Evolutionary conservation across 2,797 vertebrate genomes (phyloP).

Genomic region (Amblyraja radiata): DNA sequence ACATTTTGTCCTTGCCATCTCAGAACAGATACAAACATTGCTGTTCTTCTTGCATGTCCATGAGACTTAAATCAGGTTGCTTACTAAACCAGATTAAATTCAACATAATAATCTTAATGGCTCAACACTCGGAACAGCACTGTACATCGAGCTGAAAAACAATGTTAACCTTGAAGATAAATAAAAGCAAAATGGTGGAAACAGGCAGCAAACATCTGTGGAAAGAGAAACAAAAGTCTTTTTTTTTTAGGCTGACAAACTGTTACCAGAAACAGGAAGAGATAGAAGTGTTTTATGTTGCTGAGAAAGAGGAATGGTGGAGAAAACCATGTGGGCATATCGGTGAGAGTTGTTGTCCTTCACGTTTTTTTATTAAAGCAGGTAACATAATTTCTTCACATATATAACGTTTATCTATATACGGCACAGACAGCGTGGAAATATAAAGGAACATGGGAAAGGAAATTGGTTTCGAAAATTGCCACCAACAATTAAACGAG

Average conservation of each 20-base stretch:
- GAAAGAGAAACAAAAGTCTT: too few species aligned
- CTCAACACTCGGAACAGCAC: too few species aligned
- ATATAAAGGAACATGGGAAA: background rate
- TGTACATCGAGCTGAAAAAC: background rate
- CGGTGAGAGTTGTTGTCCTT: too few species aligned
- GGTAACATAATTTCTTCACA: background rate
- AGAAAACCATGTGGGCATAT: too few species aligned
- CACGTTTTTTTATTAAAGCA: background rate
- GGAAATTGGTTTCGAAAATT: background rate
- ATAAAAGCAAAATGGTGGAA: too few species aligned
- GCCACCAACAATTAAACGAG: background rate
- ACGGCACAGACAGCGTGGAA: background rate
- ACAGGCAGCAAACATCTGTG: too few species aligned
- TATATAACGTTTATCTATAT: background rate
- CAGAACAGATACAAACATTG: background rate
- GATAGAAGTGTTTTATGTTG: too few species aligned
- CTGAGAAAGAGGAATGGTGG: too few species aligned
- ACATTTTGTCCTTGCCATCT: background rate
- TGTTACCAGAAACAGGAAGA: too few species aligned
- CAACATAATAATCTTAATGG: background rate
- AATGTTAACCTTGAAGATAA: background rate
- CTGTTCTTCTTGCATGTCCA: background rate
- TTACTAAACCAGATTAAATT: background rate
- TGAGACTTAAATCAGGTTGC: background rate
- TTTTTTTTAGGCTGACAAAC: too few species aligned